A percentile compares a stretch with the other conserved stretches of the same genome.
Conservation (phyloP, 2,888 invertebrate species). For the Perizoma affinitatum region DNA sequence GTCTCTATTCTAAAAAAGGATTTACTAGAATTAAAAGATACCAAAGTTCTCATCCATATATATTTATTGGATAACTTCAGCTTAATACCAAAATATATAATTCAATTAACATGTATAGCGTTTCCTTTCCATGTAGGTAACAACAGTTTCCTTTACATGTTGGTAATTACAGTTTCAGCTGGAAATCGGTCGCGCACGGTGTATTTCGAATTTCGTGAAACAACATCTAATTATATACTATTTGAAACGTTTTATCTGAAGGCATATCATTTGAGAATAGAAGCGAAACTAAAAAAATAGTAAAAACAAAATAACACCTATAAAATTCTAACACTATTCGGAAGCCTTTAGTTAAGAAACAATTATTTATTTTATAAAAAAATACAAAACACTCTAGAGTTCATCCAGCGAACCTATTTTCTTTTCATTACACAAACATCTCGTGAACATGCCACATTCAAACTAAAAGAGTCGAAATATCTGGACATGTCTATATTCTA, state of each 20-base stretch:
- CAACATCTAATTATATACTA: conserved; percentile 36
- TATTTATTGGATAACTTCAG: background rate
- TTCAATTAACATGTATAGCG: background rate
- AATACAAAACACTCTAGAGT: no score
- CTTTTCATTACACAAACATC: no score
- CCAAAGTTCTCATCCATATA: background rate
- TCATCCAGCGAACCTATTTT: no score
- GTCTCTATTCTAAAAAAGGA: no score
- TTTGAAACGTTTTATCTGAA: conserved; percentile 15
- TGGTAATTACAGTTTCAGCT: conserved; percentile 20
- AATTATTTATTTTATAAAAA: no score
- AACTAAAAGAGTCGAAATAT: no score
- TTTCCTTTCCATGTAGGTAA: conserved; percentile 3
- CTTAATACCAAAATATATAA: background rate
- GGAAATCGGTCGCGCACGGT: conserved; percentile 23
- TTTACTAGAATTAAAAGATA: background rate
- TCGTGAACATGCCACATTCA: no score
- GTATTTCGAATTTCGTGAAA: conserved; percentile 30
- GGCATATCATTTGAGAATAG: background rate
- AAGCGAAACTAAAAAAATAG: conserved; percentile 20
- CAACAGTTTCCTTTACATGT: background rate
- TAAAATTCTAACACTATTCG: no score
- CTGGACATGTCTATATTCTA: no score
- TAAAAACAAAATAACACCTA: no score
- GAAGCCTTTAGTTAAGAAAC: no score